Base-by-base conservation (phyloP, 2,888 invertebrate species). In the Chymomyza caudatula region DNA sequence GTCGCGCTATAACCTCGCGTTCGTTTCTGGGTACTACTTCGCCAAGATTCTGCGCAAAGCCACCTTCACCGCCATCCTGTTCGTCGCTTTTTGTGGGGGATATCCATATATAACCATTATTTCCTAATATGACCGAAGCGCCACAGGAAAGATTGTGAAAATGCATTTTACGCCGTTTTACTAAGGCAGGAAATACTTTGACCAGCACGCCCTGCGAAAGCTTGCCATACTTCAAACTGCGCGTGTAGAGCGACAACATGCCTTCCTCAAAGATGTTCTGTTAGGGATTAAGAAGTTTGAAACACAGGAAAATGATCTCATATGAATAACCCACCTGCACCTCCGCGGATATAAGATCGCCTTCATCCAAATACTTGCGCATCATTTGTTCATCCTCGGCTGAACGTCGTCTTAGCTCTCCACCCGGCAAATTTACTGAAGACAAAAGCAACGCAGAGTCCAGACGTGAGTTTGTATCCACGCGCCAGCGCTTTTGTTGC, bases 361-460 rank as follows among this genome's bases (percentile, higher is more conserved):
- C 98, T 91, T 98, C 98, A 89, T 95, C 94, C 55, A 98, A 91
- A 90, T 97, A 98, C 73, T 96, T 95, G 61, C 99, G 92, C 99
- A 99, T 99, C 93, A 96, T 96, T 88, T 98, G 95, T 89, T 99
- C 99, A 92, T 99, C 99, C 92, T 99, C 98, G 4, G 94, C 96
- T 3, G 96, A 97, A 87, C 98, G 93, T 61, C 98, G 92, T 71
- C 98, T 93, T 94, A 98, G 91, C 92, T 99, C 99, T 61, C 97
- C 96, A 25, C 98, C 98, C n/a, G 99, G 99, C 70, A 99, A 92
- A 92, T 99, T 98, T 1, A 99, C 98, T 37, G 98, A 96, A 0
- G 98, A 97, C 17, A 99, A 91, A 68, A 96, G 92, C 11, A 99
- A 92, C 51, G 96, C 92, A 0, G 98, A 96, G 90, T 98, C 97